These are phyloP conservation scores for Bombyx mandarina DNA, from an alignment of 1,140 invertebrate genomes.

Conservation along the genomic window DNA sequence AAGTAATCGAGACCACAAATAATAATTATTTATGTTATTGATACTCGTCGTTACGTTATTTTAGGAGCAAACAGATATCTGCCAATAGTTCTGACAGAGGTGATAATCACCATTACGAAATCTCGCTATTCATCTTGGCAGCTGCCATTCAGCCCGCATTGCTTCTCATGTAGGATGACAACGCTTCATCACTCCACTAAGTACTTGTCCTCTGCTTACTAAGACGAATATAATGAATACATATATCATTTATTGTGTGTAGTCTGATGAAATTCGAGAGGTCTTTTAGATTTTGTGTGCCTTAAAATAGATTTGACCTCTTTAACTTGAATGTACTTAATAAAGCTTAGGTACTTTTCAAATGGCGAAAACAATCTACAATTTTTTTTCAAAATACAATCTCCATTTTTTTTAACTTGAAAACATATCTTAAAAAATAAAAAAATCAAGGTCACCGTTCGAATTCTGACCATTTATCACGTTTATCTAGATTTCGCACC, in stretches of 20 bases:
- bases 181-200: not conserved
- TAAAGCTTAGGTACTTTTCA: no score
- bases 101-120: constrained; percentile 13
- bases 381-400: no score
- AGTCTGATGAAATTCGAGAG: no score
- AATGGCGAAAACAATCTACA: no score
- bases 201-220: no score
- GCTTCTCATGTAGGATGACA: constrained; percentile 12
- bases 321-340: no score
- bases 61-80: not conserved
- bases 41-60: not conserved
- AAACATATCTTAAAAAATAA: constrained; percentile 19
- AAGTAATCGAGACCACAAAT: not conserved
- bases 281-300: no score
- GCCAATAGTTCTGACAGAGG: constrained; percentile 9
- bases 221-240: no score
- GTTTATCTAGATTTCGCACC: constrained; percentile 35
- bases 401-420: no score
- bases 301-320: no score
- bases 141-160: constrained; percentile 18
- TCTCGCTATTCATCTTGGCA: constrained; percentile 13
- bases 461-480: constrained; percentile 34
- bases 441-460: constrained; percentile 23
- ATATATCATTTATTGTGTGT: no score
- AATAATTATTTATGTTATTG: not conserved